A percentile compares a stretch with the other conserved stretches of the same genome.
Evolutionary conservation across 1,140 invertebrate genomes (phyloP).

Genomic region (Drosophila setifemur): DNA sequence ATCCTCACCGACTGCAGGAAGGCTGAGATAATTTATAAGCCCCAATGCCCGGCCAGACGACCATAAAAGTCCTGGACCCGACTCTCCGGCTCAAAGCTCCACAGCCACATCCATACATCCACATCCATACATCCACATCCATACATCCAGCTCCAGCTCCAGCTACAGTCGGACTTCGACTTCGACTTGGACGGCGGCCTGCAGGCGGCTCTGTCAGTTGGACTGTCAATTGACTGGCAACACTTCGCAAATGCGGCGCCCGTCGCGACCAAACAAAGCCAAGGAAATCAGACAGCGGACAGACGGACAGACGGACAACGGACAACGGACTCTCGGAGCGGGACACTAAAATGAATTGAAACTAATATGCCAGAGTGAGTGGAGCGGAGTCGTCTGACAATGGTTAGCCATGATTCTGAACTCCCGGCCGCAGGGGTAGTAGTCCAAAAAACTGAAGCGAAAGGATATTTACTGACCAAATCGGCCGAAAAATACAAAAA

Average conservation of each 20-base stretch:
- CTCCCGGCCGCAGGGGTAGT: constrained; percentile 44
- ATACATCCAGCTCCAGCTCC: background rate
- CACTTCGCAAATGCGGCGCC: constrained; percentile 63
- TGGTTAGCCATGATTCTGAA: constrained; percentile 66
- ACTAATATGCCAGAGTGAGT: constrained; percentile 81
- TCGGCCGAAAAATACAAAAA: too few species aligned
- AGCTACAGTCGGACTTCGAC: background rate
- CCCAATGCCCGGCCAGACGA: constrained; percentile 46
- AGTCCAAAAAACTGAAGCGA: constrained; percentile 28
- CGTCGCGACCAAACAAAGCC: constrained; percentile 69
- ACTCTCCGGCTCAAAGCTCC: constrained; percentile 1
- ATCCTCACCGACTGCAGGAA: constrained; percentile 13
- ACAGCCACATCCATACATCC: background rate
- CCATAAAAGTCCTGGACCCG: constrained; percentile 72
- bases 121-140: background rate
- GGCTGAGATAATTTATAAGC: constrained; percentile 74
- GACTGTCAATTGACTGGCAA: constrained; percentile 77
- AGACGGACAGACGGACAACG: constrained; percentile 7
- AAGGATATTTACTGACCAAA: constrained; percentile 63
- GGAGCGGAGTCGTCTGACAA: constrained; percentile 61
- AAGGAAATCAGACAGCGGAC: constrained; percentile 61
- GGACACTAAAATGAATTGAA: constrained; percentile 80
- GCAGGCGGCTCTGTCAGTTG: constrained; percentile 73
- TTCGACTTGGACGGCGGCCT: constrained; percentile 40
- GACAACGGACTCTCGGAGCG: constrained; percentile 17